Percentiles rank a stretch among this genome's conserved stretches.
Evolutionary conservation across 2,113 vertebrate genomes (phyloP).

Genomic region (Hypocryptadius cinnamomeus): DNA sequence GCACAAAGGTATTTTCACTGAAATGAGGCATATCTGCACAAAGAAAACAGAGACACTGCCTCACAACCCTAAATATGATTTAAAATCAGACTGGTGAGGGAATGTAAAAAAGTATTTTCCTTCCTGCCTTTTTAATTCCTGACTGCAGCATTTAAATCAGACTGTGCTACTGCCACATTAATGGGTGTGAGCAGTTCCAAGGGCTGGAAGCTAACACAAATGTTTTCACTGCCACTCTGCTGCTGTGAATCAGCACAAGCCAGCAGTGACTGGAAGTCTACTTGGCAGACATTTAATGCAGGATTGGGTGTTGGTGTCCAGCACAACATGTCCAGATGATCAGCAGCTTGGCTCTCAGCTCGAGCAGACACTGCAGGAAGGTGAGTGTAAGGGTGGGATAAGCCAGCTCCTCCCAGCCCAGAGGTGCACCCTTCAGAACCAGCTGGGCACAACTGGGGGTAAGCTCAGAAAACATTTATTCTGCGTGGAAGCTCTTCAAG

Average conservation of each 20-base stretch:
- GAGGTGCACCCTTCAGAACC: neutral
- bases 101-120: neutral
- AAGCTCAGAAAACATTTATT: neutral
- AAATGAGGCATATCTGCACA: neutral
- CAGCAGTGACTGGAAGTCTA: neutral
- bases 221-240: neutral
- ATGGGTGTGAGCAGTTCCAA: neutral
- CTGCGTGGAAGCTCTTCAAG: neutral
- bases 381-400: neutral
- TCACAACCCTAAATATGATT: neutral
- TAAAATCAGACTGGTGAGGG: neutral
- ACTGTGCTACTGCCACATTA: neutral
- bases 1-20: neutral
- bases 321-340: neutral
- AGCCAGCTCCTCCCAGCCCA: neutral
- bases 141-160: neutral
- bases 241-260: constrained; percentile 12
- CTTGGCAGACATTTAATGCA: neutral
- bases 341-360: neutral
- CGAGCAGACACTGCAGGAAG: neutral
- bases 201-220: neutral
- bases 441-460: neutral
- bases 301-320: neutral
- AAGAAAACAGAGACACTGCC: neutral
- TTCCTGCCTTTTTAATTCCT: neutral